Base-by-base conservation (phyloP, 2,113 vertebrate genomes). In the Ondatra zibethicus region DNA sequence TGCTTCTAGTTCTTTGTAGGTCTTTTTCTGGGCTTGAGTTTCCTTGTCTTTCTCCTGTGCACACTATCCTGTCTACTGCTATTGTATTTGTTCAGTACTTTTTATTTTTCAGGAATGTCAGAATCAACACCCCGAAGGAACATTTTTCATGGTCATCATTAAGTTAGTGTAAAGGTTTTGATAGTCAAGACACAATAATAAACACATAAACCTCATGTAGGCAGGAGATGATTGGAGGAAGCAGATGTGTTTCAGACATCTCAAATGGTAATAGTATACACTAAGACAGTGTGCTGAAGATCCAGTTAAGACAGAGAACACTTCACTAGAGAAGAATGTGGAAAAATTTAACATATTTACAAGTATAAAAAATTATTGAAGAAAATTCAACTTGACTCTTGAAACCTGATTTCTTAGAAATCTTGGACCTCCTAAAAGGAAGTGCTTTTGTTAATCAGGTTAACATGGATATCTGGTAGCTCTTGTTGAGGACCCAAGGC, bases 321-420 rank as follows among this genome's bases (percentile, higher is more conserved):
- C 0, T 1, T 7, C 58, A 58, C 36, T 33, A 39, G 5, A 9
- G 1, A n/a, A 2, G 61, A 73, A 68, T 0, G 11, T n/a, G 61
- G 21, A 45, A 88, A 47, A 4, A 7, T 21, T 58, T 19, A 72
- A 73, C 29, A 39, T 8, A 70, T 19, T 61, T 84, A 16, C 21
- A 36, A 33, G 3, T 21, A n/a, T 3, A 12, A 81, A 80, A n/a
- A 70, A 33, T 89, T 91, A 89, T 4, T 94, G 11, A 87, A 76
- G 13, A 55, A 45, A 14, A 5, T 1, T 87, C 11, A 7, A 68
- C 0, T 36, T 50, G 39, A 76, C 13, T 33, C 1, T 25, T 88
- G 21, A 63, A 84, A 5, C 1, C 36, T 58, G 75, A 84, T 70
- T 84, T 91, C 17, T 33, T 72, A 50, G 88, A 88, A 82, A 23